Evolutionary conservation across 2,888 invertebrate genomes (phyloP), one percentile per base, ranked within the genome.

Genomic region (Tetrapedia diversipes): DNA sequence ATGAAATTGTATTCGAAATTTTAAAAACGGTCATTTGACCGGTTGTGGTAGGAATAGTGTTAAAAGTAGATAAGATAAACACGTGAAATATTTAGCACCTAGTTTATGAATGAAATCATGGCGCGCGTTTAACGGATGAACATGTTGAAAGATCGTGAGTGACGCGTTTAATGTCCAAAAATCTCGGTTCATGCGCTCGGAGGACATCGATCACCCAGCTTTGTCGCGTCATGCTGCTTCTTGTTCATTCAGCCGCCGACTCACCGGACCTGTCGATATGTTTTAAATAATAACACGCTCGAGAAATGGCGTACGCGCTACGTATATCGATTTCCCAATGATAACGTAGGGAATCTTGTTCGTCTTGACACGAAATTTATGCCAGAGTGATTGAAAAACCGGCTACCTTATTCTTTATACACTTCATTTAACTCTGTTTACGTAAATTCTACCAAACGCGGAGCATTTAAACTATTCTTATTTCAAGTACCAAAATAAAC

Each of bases 161-260:
- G 74, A 72, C 72, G 59, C 53, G 29, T 65, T 45, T 37, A 59
- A 59, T 51, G 43, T 64, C 59, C 41, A 47, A 75, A 74, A 75
- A 72, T 75, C 74, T 37, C 37, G 14, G 29, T 10, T 24, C 39
- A 41, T 57, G 59, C 68, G 57, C 53, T 64, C 66, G 54, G 66
- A 60, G 60, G 66, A 69, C 88, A 90, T 90, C 89, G 88, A 90
- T 90, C 89, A 89, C 77, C 80, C 74, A 65, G 79, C 72, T 89
- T 89, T 84, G 88, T 88, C 87, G 81, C 83, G 88, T 89, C 89
- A 88, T 88, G 83, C 85, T 85, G 72, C 69, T 68, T 80, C 77
- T 74, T 86, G 79, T 85, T 75, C 83, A 81, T 85, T 85, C 84
- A 82, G 76, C 77, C 83, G 84, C 84, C 86, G 80, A 81, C 87